A percentile compares a stretch with the other conserved stretches of the same genome.
Conservation (phyloP, 2,113 vertebrate species). For the Uria aalge region DNA sequence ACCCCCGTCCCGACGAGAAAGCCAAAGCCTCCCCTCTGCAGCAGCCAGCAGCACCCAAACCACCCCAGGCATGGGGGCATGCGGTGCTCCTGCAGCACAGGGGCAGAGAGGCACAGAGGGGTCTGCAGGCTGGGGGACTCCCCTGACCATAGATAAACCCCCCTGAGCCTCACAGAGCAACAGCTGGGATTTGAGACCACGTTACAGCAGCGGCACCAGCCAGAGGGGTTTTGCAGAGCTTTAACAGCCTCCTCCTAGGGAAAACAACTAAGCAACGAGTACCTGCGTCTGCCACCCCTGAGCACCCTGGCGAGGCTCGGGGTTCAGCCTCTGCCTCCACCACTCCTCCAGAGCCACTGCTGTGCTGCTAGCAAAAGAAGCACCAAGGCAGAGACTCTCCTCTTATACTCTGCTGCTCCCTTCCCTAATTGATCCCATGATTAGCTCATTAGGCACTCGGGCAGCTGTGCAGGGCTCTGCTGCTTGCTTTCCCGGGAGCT, state of each 20-base stretch:
- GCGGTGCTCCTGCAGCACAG: fast-evolving
- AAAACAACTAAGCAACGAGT: fast-evolving
- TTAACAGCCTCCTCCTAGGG: neutral
- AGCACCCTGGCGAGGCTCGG: fast-evolving
- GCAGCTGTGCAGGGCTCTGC: neutral
- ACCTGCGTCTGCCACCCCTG: fast-evolving
- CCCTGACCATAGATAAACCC: fast-evolving
- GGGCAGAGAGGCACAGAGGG: fast-evolving
- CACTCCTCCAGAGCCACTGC: fast-evolving
- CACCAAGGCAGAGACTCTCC: fast-evolving
- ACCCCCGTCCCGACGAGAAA: fast-evolving
- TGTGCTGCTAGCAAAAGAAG: fast-evolving
- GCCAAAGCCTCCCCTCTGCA: neutral
- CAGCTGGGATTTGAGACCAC: fast-evolving
- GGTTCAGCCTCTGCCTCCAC: fast-evolving
- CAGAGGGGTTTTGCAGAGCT: neutral
- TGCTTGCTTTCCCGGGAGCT: neutral
- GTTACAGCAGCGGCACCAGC: fast-evolving
- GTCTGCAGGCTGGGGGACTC: fast-evolving
- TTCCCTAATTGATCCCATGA: neutral
- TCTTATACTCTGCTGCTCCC: neutral
- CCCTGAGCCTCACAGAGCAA: fast-evolving
- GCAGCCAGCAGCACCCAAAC: neutral
- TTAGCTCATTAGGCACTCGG: neutral
- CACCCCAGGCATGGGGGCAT: fast-evolving